Conservation (phyloP, 2,888 invertebrate genomes). For the Andrena trimmerana region DNA sequence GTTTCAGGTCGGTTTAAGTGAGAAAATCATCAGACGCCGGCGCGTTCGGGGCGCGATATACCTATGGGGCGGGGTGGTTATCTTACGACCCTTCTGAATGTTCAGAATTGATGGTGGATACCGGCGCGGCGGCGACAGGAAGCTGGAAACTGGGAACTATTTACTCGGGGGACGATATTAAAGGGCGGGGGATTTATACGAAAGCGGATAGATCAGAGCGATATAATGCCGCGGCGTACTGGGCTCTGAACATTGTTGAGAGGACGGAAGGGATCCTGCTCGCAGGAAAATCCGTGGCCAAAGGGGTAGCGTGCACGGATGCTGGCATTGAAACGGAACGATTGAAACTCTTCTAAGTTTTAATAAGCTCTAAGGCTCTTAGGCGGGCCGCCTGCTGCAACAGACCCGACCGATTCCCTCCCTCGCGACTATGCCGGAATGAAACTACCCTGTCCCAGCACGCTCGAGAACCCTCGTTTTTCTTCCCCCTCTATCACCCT, state of each 20-base stretch:
- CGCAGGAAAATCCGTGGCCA: conserved; percentile 52
- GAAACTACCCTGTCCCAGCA: conserved; percentile 6
- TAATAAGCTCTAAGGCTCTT: conserved; percentile 67
- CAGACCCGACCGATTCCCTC: conserved; percentile 4
- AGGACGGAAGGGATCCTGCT: conserved; percentile 61
- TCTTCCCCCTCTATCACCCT: conserved; percentile 15
- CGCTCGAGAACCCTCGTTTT: conserved; percentile 38
- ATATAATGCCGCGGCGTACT: conserved; percentile 68
- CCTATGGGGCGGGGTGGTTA: conserved; percentile 60
- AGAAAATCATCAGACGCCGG: conserved; percentile 64
- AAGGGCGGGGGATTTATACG: conserved; percentile 73
- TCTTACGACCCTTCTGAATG: conserved; percentile 72
- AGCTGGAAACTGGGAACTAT: conserved; percentile 80
- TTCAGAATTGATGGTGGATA: conserved; percentile 74
- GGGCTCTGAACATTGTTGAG: conserved; percentile 69
- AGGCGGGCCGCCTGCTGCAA: conserved; percentile 10
- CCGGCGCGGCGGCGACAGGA: conserved; percentile 72
- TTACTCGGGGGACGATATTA: conserved; percentile 80
- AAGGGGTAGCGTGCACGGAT: conserved; percentile 18
- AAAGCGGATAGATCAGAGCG: conserved; percentile 77
- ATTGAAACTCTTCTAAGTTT: conserved; percentile 71
- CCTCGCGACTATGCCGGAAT: conserved; percentile 36
- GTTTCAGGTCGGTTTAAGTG: conserved; percentile 53
- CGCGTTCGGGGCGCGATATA: conserved; percentile 21
- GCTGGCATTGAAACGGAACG: conserved; percentile 49